These are phyloP conservation scores for Pyrgilauda ruficollis DNA, from an alignment of 2,113 vertebrate species.

Conservation along the genomic window DNA sequence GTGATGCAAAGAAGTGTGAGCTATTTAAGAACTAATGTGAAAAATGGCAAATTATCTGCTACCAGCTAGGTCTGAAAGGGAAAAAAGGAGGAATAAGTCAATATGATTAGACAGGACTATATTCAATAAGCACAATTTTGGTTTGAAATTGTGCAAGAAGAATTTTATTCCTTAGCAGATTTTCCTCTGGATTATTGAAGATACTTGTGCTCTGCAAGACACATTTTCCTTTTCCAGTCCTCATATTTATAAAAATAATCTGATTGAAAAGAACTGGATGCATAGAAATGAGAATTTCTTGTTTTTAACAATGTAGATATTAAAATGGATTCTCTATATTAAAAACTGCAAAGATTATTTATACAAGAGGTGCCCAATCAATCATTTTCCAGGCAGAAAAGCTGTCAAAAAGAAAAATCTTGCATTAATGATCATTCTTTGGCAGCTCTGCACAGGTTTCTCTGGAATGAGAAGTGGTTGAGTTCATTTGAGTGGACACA, in stretches of 20 bases:
- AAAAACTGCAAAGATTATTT: not conserved
- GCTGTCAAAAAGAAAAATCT: not conserved
- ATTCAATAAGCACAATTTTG: not conserved
- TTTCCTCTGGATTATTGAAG: not conserved
- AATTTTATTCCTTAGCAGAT: not conserved
- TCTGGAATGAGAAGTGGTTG: not conserved
- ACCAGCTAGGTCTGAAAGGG: not conserved
- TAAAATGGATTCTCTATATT: not conserved
- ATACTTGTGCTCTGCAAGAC: not conserved
- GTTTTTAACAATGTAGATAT: not conserved
- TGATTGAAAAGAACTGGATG: not conserved
- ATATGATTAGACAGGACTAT: not conserved
- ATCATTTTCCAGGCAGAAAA: not conserved
- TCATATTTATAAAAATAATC: not conserved
- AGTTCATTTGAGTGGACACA: not conserved
- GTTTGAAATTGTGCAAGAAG: not conserved
- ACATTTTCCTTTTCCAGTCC: not conserved
- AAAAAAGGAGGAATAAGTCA: conserved; percentile 16
- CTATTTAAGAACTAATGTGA: conserved; percentile 13
- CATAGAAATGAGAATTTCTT: not conserved
- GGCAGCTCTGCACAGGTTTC: not conserved
- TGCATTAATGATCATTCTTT: not conserved
- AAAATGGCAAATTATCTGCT: not conserved
- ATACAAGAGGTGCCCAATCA: not conserved
- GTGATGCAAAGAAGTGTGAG: not conserved